Percentiles rank a stretch among this genome's conserved stretches.
Evolutionary conservation across 1,140 invertebrate genomes (phyloP).

Genomic region (Matsumurasca onukii): DNA sequence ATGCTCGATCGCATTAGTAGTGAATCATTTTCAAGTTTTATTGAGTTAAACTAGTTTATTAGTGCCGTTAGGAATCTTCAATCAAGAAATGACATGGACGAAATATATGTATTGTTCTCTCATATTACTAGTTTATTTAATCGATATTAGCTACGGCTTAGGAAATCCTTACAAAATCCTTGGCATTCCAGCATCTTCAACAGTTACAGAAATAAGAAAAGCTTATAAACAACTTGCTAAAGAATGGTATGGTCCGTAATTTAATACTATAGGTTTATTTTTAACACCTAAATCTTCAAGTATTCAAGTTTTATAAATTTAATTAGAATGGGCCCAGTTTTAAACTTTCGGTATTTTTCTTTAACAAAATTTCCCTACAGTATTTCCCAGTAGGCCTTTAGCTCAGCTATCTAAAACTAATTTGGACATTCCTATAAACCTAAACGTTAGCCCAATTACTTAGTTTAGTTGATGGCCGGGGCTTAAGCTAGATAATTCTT

Average conservation of each 20-base stretch:
- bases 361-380: neutral
- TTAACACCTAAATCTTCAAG: neutral
- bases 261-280: neutral
- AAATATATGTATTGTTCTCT: constrained; percentile 27
- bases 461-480: too few relatives aligned
- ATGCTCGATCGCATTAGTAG: neutral
- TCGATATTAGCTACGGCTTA: constrained; percentile 45
- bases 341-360: neutral
- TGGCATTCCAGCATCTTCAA: constrained; percentile 71
- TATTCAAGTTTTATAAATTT: neutral
- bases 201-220: constrained; percentile 77
- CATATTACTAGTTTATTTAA: neutral
- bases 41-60: neutral
- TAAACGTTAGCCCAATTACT: neutral
- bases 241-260: constrained; percentile 68
- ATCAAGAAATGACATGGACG: constrained; percentile 37
- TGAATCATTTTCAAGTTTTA: neutral
- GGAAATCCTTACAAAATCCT: constrained; percentile 85
- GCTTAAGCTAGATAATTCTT: too few relatives aligned
- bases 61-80: neutral
- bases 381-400: neutral
- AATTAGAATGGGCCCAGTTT: neutral
- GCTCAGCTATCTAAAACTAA: neutral
- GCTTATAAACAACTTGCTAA: constrained; percentile 88
- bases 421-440: neutral